A percentile compares a stretch with the other conserved stretches of the same genome.
phyloP scores from a whole-genome alignment of 2,888 invertebrate species.

The Drosophila meridiana region DNA sequence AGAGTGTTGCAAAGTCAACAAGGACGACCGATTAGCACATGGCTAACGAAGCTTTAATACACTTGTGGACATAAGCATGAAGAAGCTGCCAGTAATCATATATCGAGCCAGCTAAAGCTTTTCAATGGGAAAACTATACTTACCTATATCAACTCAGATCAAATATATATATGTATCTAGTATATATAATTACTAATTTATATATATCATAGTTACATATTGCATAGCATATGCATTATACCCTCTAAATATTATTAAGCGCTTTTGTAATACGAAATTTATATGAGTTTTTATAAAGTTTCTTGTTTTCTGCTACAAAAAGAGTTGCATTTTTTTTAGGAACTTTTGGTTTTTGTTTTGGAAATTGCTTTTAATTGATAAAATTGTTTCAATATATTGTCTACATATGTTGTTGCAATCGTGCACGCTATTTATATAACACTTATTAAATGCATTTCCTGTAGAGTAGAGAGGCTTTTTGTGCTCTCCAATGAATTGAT shows the following conservation, averaged over 20 bases:
- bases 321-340: slow-evolving; percentile 32
- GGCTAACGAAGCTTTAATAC: not conserved
- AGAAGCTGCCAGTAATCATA: not conserved
- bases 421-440: slow-evolving; percentile 12
- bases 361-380: slow-evolving; percentile 73
- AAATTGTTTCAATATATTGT: slow-evolving; percentile 58
- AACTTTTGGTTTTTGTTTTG: slow-evolving; percentile 24
- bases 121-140: not conserved
- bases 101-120: not conserved
- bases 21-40: not conserved
- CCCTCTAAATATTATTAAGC: not conserved
- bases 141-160: not conserved
- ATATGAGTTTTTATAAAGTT: slow-evolving; percentile 25
- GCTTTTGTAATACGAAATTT: slow-evolving; percentile 25
- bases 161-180: not conserved
- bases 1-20: not conserved
- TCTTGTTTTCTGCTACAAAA: slow-evolving; percentile 19
- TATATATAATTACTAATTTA: not conserved
- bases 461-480: not conserved
- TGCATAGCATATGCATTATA: not conserved
- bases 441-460: not conserved
- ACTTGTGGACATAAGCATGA: not conserved
- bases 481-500: not conserved
- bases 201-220: not conserved
- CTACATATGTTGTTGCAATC: slow-evolving; percentile 31